A percentile compares a stretch with the other conserved stretches of the same genome.
Conservation (phyloP, 2,113 vertebrate species). For the Natator depressus region DNA sequence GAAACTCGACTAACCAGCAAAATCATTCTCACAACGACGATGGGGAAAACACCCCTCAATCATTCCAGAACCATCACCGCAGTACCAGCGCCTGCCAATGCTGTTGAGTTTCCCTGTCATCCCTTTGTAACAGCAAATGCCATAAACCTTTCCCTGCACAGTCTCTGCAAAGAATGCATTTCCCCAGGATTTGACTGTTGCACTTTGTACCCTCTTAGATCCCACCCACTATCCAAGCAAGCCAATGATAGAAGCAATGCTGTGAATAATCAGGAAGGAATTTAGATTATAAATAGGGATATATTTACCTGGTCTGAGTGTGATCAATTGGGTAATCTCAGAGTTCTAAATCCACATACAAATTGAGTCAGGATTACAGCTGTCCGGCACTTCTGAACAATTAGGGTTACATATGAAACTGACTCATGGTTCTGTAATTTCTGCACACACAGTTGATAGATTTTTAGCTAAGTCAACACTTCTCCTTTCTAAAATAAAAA, state of each 20-base stretch:
- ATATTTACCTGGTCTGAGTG: constrained; percentile 35
- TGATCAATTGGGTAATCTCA: background rate
- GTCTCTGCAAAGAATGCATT: background rate
- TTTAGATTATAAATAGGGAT: background rate
- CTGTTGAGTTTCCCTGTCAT: background rate
- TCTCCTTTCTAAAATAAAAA: background rate
- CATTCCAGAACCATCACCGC: background rate
- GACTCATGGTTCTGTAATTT: rapidly evolving
- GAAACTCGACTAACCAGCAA: background rate
- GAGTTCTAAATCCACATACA: background rate
- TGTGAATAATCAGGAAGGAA: background rate
- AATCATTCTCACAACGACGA: background rate
- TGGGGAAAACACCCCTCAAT: background rate
- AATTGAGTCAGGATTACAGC: background rate
- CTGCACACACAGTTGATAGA: background rate
- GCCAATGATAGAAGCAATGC: background rate
- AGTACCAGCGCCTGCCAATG: background rate
- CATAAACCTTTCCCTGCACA: background rate
- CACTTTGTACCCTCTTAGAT: background rate
- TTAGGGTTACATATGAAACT: rapidly evolving
- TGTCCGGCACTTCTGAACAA: rapidly evolving
- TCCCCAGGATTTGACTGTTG: background rate
- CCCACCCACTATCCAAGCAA: background rate
- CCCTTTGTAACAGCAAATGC: background rate
- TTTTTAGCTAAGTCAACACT: background rate